Evolutionary conservation across 2,888 invertebrate genomes (phyloP).

Genomic region (Himalopsyche tibetana): DNA sequence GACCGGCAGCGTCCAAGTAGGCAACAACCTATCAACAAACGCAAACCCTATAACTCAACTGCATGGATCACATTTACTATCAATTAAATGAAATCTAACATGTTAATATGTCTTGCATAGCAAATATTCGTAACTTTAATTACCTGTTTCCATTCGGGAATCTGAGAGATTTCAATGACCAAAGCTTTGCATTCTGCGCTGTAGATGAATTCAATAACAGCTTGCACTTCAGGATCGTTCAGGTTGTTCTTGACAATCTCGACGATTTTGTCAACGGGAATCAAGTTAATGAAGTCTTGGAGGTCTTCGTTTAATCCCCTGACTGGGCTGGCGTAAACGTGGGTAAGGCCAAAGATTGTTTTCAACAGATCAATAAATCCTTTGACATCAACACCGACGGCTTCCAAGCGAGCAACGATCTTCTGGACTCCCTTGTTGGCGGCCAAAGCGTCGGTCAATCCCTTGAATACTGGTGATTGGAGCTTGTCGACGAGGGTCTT

Average conservation of each 20-base stretch:
- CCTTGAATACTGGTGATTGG: conserved; percentile 48
- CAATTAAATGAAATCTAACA: too few relatives aligned
- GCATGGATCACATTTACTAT: too few relatives aligned
- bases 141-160: conserved; percentile 54
- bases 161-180: conserved; percentile 44
- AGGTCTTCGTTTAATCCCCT: conserved; percentile 52
- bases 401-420: conserved; percentile 26
- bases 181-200: conserved; percentile 50
- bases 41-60: too few relatives aligned
- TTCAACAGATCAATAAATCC: conserved; percentile 3
- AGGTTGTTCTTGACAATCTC: conserved; percentile 46
- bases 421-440: conserved; percentile 38
- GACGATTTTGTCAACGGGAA: conserved; percentile 50
- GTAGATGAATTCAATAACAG: conserved; percentile 51
- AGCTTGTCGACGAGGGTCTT: conserved; percentile 51
- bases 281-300: conserved; percentile 54
- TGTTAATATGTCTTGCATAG: too few relatives aligned
- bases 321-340: background rate
- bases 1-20: conserved; percentile 49
- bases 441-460: conserved; percentile 44
- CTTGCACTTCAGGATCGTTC: conserved; percentile 57
- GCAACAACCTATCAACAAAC: conserved; percentile 34
- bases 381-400: conserved; percentile 51
- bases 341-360: conserved; percentile 17
- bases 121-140: background rate